These are phyloP conservation scores for Argyresthia albistria DNA, from an alignment of 2,888 invertebrate species.

Conservation along the genomic window DNA sequence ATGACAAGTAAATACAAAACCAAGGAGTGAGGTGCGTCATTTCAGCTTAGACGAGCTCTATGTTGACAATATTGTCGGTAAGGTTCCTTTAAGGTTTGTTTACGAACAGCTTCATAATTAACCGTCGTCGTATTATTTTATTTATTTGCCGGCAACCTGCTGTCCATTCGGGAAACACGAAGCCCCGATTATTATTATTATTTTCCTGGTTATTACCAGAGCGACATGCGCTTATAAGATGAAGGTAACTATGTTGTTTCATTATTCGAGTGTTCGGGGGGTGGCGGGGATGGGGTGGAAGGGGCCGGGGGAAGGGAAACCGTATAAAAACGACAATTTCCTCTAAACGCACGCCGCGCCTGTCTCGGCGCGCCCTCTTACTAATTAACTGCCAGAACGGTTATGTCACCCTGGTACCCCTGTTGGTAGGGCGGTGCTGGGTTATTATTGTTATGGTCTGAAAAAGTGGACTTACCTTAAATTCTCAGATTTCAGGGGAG, in stretches of 20 bases:
- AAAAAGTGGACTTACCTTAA: too few relatives aligned
- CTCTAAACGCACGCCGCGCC: conserved; percentile 64
- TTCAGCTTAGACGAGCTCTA: too few relatives aligned
- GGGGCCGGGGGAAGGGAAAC: conserved; percentile 37
- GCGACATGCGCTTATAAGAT: conserved; percentile 61
- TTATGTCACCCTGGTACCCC: conserved; percentile 70
- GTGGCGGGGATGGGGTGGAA: conserved; percentile 11
- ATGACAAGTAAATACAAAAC: too few relatives aligned
- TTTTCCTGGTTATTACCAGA: conserved; percentile 28
- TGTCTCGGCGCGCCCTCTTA: conserved; percentile 60
- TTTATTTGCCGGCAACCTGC: not conserved
- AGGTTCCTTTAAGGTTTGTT: too few relatives aligned
- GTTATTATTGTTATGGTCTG: too few relatives aligned
- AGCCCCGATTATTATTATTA: not conserved
- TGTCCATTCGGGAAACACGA: not conserved
- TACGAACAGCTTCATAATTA: too few relatives aligned
- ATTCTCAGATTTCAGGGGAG: too few relatives aligned
- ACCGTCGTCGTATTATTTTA: too few relatives aligned
- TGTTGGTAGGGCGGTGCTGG: conserved; percentile 41
- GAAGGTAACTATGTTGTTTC: conserved; percentile 61
- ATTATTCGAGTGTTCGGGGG: conserved; percentile 52
- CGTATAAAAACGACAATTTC: conserved; percentile 72
- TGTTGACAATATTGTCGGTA: too few relatives aligned
- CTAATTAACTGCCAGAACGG: conserved; percentile 68
- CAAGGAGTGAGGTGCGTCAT: too few relatives aligned